phyloP scores from a whole-genome alignment of 2,113 vertebrate genomes.

The Cyprinus carpio region DNA sequence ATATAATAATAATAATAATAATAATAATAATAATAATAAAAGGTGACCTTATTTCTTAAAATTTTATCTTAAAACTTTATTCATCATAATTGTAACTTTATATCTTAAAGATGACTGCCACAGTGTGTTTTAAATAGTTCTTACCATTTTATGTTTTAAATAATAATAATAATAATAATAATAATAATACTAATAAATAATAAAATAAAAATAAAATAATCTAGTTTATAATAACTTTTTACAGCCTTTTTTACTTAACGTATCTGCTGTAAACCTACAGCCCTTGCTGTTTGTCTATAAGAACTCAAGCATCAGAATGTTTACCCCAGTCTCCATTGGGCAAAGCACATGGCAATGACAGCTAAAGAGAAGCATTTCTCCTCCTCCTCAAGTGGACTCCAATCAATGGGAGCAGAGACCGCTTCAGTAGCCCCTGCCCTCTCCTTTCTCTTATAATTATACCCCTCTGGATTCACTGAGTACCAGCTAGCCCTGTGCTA shows the following conservation, averaged over 20 bases:
- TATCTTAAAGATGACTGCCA: too few species aligned
- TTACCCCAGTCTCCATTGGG: constrained; percentile 19
- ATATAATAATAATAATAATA: too few species aligned
- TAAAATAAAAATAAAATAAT: too few species aligned
- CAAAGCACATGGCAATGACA: constrained; percentile 54
- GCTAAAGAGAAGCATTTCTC: constrained; percentile 45
- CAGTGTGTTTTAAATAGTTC: too few species aligned
- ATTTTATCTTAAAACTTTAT: too few species aligned
- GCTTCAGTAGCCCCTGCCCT: constrained; percentile 62
- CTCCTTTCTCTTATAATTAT: constrained; percentile 74
- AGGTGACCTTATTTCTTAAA: too few species aligned
- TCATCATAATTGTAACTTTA: too few species aligned
- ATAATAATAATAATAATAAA: too few species aligned
- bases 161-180: too few species aligned
- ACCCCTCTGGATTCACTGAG: constrained; percentile 71
- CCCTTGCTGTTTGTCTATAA: background rate
- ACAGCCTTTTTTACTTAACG: background rate
- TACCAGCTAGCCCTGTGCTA: constrained; percentile 70
- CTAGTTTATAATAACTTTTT: too few species aligned
- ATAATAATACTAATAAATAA: too few species aligned
- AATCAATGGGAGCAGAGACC: constrained; percentile 63
- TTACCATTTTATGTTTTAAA: too few species aligned
- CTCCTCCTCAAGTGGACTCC: constrained; percentile 54
- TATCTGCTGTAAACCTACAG: background rate
- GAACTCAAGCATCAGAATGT: background rate